A percentile compares a stretch with the other conserved stretches of the same genome.
Conservation (phyloP, 2,113 vertebrate genomes). For the Fregetta grallaria region DNA sequence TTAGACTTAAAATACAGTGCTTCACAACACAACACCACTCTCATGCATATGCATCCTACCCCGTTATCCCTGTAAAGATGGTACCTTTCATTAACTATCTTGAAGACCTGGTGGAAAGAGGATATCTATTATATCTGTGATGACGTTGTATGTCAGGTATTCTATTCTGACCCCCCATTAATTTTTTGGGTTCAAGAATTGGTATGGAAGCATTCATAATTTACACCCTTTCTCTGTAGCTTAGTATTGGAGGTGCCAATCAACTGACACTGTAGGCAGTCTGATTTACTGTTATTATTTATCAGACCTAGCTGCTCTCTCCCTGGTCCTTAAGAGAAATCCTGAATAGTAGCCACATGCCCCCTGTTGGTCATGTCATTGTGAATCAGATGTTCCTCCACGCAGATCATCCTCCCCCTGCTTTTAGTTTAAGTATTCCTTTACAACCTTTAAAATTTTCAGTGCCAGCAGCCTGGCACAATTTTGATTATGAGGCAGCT, state of each 20-base stretch:
- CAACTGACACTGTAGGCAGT: neutral
- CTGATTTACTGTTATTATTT: neutral
- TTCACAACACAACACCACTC: neutral
- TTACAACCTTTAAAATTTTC: neutral
- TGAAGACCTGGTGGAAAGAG: neutral
- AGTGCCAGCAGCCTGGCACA: neutral
- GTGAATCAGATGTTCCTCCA: neutral
- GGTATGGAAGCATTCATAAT: neutral
- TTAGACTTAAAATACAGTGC: neutral
- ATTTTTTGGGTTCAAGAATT: neutral
- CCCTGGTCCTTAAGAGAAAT: neutral
- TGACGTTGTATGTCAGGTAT: neutral
- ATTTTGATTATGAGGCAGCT: neutral
- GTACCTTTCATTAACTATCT: neutral
- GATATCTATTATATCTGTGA: neutral
- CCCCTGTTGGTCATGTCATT: neutral
- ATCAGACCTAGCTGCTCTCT: neutral
- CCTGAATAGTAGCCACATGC: neutral
- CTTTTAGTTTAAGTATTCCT: neutral
- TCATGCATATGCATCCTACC: rapidly evolving
- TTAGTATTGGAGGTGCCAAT: neutral
- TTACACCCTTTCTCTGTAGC: neutral
- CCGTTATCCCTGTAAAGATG: neutral
- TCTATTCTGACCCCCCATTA: neutral
- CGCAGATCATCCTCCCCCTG: rapidly evolving